Base-by-base conservation (phyloP, 2,888 invertebrate species). In the Myopa testacea region DNA sequence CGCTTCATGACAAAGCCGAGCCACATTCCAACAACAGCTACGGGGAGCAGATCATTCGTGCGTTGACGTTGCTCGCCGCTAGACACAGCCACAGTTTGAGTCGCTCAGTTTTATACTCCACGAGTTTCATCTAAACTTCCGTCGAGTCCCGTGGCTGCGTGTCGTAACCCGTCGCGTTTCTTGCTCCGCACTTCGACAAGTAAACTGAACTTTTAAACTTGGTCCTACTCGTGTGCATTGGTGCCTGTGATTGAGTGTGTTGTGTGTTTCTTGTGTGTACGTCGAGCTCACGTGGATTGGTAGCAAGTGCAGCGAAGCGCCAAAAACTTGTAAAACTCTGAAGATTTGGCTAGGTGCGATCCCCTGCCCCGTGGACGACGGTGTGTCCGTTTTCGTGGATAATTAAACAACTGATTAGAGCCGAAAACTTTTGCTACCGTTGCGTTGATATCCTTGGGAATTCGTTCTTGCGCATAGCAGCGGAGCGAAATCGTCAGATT, bases 11-110 rank as follows among this genome's bases (percentile, higher is more conserved):
- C 37, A 26, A 26, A 73, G 52, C 19, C 63, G 38, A 73, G 69
- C 70, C 78, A 72, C 77, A 78, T 76, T 79, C 70, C 71, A 79
- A 77, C 79, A 78, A 73, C 75, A 76, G 79, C 79, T 78, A 79
- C 75, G 75, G 76, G 79, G 82, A 84, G 86, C 84, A 87, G 87
- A 87, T 88, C 87, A 87, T 87, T 87, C 87, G 87, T 85, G 82
- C 82, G 81, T 83, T 82, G 84, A 82, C 84, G 82, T 81, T 84
- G 81, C 82, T 73, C 68, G 62, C 34, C 77, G 77, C 65, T 79
- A 76, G 77, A 80, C 81, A 79, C 60, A 67, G 34, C 37, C 16
- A 5, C 55, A 55, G 55, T 12, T 50, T 14, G 50, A 58, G 55
- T 79, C 60, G n/a, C n/a, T n/a, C 40, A 40, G 60, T 10, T 37